Evolutionary conservation across 2,113 vertebrate genomes (phyloP), one percentile per base, ranked within the genome.

Genomic region (Naja naja): DNA sequence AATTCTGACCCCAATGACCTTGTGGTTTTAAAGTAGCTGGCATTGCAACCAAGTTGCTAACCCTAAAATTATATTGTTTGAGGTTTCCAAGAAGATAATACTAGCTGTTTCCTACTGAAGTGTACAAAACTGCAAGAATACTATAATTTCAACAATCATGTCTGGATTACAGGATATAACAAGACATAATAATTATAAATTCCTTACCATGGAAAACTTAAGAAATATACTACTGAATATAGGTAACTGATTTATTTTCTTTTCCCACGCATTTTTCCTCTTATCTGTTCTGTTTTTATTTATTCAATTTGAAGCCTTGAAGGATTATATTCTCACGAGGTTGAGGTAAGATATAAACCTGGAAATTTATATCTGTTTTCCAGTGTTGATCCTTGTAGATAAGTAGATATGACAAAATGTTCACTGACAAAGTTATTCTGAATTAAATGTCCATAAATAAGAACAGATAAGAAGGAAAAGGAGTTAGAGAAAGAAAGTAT

Each of bases 41-140:
- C 94, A 64, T 54, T 94, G 55, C 91, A 91, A 94, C 30, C 94
- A 94, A 69, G 49, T 27, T 92, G 30, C 43, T 47, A 18, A 90
- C 92, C 87, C 43, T 91, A 47, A 86, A 89, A 18, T 93, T 94
- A 91, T 55, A 91, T 92, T 69, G 47, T 94, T 95, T 0, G 1
- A 93, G 55, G 25, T 95, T 95, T 96, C 88, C 94, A 64, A 94
- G 91, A 91, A 85, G 47, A 94, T 85, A 93, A 92, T 95, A 34
- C 18, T 89, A 25, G 10, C 85, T 94, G 56, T 93, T 95, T 92
- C 93, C 88, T 93, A 92, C 45, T 43, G 54, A 90, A 94, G 45
- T 87, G 88, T 92, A 87, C 88, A 94, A 92, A 94, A 95, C 27
- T 54, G 58, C 93, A 93, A 94, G 93, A 89, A 95, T 95, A 27